A percentile compares a stretch with the other conserved stretches of the same genome.
These are phyloP conservation scores for Vanessa tameamea DNA, from an alignment of 1,140 invertebrate species.

Conservation along the genomic window DNA sequence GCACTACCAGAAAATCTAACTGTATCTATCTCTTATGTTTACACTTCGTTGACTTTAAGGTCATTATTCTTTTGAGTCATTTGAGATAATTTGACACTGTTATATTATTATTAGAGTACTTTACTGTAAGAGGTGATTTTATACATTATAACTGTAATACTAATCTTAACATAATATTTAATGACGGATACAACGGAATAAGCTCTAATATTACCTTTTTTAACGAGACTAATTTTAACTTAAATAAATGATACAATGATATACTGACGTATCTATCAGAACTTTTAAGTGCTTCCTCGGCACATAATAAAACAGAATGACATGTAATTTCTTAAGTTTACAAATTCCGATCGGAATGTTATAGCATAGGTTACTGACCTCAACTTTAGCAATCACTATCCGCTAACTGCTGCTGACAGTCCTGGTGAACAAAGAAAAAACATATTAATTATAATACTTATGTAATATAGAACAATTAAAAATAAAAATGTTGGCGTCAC, in stretches of 20 bases:
- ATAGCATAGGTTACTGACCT: conserved; percentile 72
- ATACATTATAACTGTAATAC: conserved; percentile 13
- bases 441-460: conserved; percentile 54
- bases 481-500: not conserved
- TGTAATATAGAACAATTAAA: not conserved
- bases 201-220: not conserved
- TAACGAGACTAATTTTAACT: conserved; percentile 11
- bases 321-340: conserved; percentile 71
- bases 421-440: conserved; percentile 67
- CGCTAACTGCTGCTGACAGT: conserved; percentile 55
- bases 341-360: conserved; percentile 67
- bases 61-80: conserved; percentile 58
- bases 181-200: conserved; percentile 1
- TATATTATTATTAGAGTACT: conserved; percentile 43
- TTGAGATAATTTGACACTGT: conserved; percentile 50
- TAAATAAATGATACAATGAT: not conserved
- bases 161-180: conserved; percentile 1
- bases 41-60: conserved; percentile 66
- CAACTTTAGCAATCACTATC: conserved; percentile 59
- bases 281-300: conserved; percentile 70
- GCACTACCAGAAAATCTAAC: conserved; percentile 69
- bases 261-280: conserved; percentile 57
- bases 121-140: conserved; percentile 33
- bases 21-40: conserved; percentile 63
- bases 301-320: conserved; percentile 72